Evolutionary conservation across 2,888 invertebrate genomes (phyloP).

Genomic region (Carterocephalus palaemon): DNA sequence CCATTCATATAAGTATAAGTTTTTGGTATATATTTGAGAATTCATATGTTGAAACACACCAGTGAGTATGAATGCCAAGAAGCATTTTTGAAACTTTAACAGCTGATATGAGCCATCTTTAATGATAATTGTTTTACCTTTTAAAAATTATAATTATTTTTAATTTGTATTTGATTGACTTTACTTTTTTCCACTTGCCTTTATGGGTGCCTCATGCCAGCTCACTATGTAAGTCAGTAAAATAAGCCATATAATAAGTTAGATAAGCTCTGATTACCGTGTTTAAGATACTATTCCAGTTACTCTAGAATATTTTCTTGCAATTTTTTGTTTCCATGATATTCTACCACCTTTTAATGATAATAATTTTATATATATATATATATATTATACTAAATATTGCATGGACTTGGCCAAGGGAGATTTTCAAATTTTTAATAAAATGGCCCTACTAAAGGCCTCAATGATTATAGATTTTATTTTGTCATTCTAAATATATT

Average conservation of each 20-base stretch:
- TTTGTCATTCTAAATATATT: too few relatives aligned
- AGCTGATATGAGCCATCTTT: conserved; percentile 12
- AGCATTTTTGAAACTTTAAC: conserved; percentile 21
- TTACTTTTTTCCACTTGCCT: background rate
- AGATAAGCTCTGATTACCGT: too few relatives aligned
- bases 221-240: conserved; percentile 25
- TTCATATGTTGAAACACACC: conserved; percentile 7
- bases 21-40: conserved; percentile 40
- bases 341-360: too few relatives aligned
- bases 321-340: too few relatives aligned
- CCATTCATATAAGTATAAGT: conserved; percentile 17
- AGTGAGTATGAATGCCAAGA: conserved; percentile 25
- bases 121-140: background rate
- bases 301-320: too few relatives aligned
- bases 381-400: too few relatives aligned
- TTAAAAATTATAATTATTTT: conserved; percentile 5
- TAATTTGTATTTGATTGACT: background rate
- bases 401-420: too few relatives aligned
- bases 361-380: too few relatives aligned
- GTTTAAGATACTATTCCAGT: too few relatives aligned
- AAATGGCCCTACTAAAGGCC: too few relatives aligned
- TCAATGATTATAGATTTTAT: too few relatives aligned
- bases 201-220: conserved; percentile 33
- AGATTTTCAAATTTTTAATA: too few relatives aligned
- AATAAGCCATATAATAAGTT: conserved; percentile 6